These are phyloP conservation scores for Ciconia boyciana DNA, from an alignment of 2,113 vertebrate species.

Conservation along the genomic window DNA sequence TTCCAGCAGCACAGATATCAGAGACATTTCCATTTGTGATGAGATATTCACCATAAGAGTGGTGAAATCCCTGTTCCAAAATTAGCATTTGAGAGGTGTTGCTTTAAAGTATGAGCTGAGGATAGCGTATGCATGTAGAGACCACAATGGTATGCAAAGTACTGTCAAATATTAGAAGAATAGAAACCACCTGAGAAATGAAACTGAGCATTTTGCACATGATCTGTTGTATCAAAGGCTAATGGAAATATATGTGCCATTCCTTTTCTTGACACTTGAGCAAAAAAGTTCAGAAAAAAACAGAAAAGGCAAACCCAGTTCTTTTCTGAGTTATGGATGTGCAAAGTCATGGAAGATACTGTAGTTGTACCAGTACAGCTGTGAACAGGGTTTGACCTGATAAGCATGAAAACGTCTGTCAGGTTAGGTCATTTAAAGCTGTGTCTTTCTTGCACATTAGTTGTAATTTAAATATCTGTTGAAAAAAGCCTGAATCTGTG, in stretches of 20 bases:
- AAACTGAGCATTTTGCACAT: neutral
- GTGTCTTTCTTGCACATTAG: neutral
- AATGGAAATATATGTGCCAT: neutral
- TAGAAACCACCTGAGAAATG: neutral
- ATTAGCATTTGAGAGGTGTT: neutral
- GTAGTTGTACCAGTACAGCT: neutral
- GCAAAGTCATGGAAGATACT: neutral
- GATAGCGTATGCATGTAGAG: neutral
- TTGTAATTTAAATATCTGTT: constrained; percentile 44
- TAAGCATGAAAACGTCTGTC: neutral
- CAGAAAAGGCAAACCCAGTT: neutral
- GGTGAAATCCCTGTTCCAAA: neutral
- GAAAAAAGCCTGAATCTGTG: constrained; percentile 74
- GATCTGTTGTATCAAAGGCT: neutral
- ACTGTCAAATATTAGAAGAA: neutral
- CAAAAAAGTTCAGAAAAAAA: neutral
- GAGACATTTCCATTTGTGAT: neutral
- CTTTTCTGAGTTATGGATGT: neutral
- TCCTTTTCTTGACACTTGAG: neutral
- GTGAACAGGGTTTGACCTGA: neutral
- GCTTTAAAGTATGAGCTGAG: neutral
- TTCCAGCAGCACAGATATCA: neutral
- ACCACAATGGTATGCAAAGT: neutral
- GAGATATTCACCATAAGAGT: neutral
- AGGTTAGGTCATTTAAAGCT: too few relatives aligned